Evolutionary conservation across 2,888 invertebrate genomes (phyloP).

Genomic region (Iselma pallidipennis): DNA sequence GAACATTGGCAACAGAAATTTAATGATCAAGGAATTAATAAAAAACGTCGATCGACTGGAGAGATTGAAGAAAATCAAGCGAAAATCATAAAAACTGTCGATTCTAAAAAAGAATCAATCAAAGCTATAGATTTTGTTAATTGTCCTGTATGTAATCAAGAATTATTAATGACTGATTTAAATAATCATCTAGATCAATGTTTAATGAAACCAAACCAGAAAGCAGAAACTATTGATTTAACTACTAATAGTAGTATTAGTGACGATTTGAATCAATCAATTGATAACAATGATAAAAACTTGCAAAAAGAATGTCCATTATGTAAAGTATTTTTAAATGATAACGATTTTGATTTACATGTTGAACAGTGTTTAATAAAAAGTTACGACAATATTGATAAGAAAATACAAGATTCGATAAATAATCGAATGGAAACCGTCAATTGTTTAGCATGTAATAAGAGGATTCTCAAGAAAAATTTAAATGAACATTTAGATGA

Average conservation of each 20-base stretch:
- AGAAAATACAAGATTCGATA: slow-evolving; percentile 34
- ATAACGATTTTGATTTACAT: slow-evolving; percentile 49
- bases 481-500: slow-evolving; percentile 55
- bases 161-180: slow-evolving; percentile 21
- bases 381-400: slow-evolving; percentile 56
- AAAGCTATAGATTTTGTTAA: slow-evolving; percentile 26
- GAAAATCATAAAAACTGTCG: slow-evolving; percentile 17
- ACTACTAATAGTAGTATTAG: no score
- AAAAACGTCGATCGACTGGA: slow-evolving; percentile 19
- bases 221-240: slow-evolving; percentile 13
- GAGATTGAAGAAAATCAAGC: slow-evolving; percentile 5
- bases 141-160: slow-evolving; percentile 55
- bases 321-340: slow-evolving; percentile 54
- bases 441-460: slow-evolving; percentile 55
- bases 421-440: slow-evolving; percentile 23
- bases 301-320: slow-evolving; percentile 57
- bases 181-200: slow-evolving; percentile 18
- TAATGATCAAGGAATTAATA: slow-evolving; percentile 19
- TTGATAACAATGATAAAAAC: slow-evolving; percentile 18
- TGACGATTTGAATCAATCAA: neutral
- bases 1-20: slow-evolving; percentile 55
- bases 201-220: slow-evolving; percentile 4
- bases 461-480: slow-evolving; percentile 41
- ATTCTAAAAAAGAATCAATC: neutral
- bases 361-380: slow-evolving; percentile 60